phyloP scores from a whole-genome alignment of 2,888 invertebrate species.

The Leptura quadrifasciata region DNA sequence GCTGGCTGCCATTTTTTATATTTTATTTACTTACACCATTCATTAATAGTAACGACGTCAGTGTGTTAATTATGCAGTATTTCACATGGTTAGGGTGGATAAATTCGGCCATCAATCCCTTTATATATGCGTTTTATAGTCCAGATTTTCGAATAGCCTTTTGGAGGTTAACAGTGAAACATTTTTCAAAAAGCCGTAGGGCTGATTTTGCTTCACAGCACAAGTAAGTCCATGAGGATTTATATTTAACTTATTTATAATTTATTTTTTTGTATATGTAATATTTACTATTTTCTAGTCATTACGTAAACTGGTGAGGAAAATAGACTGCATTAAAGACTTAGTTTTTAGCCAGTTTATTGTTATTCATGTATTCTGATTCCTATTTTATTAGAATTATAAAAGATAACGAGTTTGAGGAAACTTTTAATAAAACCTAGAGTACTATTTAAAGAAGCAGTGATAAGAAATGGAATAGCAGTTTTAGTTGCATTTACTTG shows the following conservation, averaged over 20 bases:
- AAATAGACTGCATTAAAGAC: constrained; percentile 46
- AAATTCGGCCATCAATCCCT: constrained; percentile 92
- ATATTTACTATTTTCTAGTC: constrained; percentile 44
- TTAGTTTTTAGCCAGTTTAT: constrained; percentile 40
- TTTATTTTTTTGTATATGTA: constrained; percentile 36
- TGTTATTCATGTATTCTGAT: constrained; percentile 21
- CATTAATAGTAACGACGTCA: constrained; percentile 78
- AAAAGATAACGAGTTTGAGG: neutral
- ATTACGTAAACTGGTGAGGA: constrained; percentile 44
- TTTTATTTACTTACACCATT: constrained; percentile 89
- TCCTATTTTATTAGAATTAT: constrained; percentile 11
- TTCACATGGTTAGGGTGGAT: constrained; percentile 94
- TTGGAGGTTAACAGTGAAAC: constrained; percentile 86
- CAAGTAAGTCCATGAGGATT: constrained; percentile 60
- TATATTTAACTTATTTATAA: constrained; percentile 24
- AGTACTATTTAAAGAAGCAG: neutral
- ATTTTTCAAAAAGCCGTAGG: constrained; percentile 76
- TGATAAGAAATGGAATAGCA: too few species aligned
- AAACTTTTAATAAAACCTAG: neutral
- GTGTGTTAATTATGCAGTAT: constrained; percentile 80
- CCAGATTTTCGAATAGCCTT: constrained; percentile 91
- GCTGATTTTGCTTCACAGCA: constrained; percentile 70
- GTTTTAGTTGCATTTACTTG: too few species aligned
- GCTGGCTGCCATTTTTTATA: constrained; percentile 92
- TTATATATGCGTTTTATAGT: constrained; percentile 93